These are phyloP conservation scores for Ranitomeya imitator DNA, from an alignment of 2,113 vertebrate genomes.

Conservation along the genomic window DNA sequence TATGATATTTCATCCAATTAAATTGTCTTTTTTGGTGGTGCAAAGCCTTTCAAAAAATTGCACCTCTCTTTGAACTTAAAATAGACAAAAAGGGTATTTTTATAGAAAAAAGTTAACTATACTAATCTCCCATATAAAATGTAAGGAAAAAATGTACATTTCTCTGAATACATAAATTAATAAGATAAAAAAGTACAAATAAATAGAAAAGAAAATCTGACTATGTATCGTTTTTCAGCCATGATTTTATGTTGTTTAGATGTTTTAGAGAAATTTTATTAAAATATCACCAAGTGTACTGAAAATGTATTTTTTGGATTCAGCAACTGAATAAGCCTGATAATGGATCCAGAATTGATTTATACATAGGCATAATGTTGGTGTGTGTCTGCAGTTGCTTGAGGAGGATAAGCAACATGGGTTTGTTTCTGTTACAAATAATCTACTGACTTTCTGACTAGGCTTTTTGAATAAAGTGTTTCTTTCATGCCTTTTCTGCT, in stretches of 20 bases:
- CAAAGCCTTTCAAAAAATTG: no score
- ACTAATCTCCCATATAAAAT: no score
- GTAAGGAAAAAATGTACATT: no score
- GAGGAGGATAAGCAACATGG: slow-evolving; percentile 17
- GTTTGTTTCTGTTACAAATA: slow-evolving; percentile 29
- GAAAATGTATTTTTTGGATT: slow-evolving; percentile 22
- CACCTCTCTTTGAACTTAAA: no score
- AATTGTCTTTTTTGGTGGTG: no score
- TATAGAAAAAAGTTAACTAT: no score
- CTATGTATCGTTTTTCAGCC: not conserved
- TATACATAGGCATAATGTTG: slow-evolving; percentile 28
- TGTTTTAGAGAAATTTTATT: not conserved
- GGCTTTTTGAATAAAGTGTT: slow-evolving; percentile 1
- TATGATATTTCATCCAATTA: no score
- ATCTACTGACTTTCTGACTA: slow-evolving; percentile 10
- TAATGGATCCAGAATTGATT: slow-evolving; percentile 27
- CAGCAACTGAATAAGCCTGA: slow-evolving; percentile 24
- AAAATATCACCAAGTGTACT: slow-evolving; percentile 27
- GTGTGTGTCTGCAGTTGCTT: slow-evolving; percentile 5
- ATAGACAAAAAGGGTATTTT: no score
- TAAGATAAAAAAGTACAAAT: no score
- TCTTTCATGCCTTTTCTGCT: slow-evolving; percentile 16
- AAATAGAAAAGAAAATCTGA: not conserved
- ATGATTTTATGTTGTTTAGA: not conserved
- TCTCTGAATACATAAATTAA: no score